Base-by-base conservation (phyloP, 1,140 invertebrate species). In the Acromyrmex heyeri region DNA sequence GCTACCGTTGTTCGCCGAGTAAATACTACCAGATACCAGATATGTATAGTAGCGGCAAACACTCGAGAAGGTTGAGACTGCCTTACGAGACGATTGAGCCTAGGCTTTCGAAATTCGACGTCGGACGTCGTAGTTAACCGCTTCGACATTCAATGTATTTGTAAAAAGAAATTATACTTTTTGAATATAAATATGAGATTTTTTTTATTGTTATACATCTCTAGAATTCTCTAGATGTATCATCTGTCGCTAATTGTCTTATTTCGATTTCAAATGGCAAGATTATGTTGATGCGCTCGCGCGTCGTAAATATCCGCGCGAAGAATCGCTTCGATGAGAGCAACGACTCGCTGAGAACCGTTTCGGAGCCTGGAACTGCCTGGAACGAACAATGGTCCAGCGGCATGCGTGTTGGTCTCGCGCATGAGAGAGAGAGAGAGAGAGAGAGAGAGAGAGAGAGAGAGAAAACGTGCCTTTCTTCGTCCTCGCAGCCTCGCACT, bases 11-110 rank as follows among this genome's bases (percentile, higher is more conserved):
- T 73, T 57, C 79, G 30, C 79, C 73, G 38, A 24, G 55, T 73
- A 82, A 82, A 82, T 73, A 82, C 34, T 27, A 44, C 38, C 38
- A 44, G 7, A 44, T 44, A 30, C 30, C 30, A 30, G 30, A 30
- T 30, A 30, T 30, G 30, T 30, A 44, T 44, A 61, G 67, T 53
- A 7, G 50, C 24, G 21, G 79, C 79, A 82, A 82, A 82, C 79
- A 82, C 69, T 82, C 67, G 67, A 73, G n/a, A 7, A 82, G 6
- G 67, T 73, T 82, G 79, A 48, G 79, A 48, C 79, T 82, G 38
- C 24, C 67, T 72, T 21, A 83, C 86, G 73, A 90, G 77, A 87
- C 21, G 6, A 38, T 38, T 7, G 64, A 65, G 6, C 30, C 30
- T 34, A 34, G 50, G 16, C 16, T 48, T 73, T 82, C 53, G 38